Percentiles rank a stretch among this genome's conserved stretches.
phyloP scores from a whole-genome alignment of 2,113 vertebrate genomes.

The Vireo altiloquus region DNA sequence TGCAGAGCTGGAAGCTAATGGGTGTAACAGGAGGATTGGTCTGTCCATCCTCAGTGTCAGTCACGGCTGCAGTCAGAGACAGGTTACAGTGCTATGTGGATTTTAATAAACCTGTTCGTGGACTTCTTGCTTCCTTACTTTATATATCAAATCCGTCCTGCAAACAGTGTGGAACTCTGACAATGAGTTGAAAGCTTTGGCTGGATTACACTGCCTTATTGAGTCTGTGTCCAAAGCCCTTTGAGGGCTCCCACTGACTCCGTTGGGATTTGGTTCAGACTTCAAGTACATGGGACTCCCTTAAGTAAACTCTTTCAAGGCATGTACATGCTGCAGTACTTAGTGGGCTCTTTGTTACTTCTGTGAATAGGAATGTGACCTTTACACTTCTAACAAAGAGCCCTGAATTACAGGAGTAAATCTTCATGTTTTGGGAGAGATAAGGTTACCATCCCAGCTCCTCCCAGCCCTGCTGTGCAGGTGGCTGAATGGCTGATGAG shows the following conservation, averaged over 20 bases:
- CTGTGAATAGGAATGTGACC: slow-evolving; percentile 38
- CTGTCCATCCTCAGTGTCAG: background rate
- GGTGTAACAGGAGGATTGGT: background rate
- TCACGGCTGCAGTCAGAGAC: background rate
- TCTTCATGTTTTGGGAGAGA: background rate
- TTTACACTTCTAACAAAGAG: slow-evolving; percentile 24
- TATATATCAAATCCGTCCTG: background rate
- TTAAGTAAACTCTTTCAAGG: slow-evolving; percentile 48
- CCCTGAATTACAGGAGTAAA: slow-evolving; percentile 12
- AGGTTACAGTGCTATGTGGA: background rate
- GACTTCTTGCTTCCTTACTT: background rate
- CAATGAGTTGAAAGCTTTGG: slow-evolving; percentile 15
- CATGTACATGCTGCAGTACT: background rate
- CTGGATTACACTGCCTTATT: slow-evolving; percentile 39
- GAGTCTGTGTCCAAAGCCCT: slow-evolving; percentile 9
- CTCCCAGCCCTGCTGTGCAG: background rate
- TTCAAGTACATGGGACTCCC: slow-evolving; percentile 8
- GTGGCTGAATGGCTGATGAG: background rate
- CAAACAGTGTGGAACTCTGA: background rate
- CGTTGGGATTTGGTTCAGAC: slow-evolving; percentile 29
- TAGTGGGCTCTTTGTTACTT: slow-evolving; percentile 32
- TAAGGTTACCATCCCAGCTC: slow-evolving; percentile 32
- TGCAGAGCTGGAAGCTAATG: background rate
- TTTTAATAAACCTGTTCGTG: background rate
- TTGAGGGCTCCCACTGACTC: slow-evolving; percentile 35